A percentile compares a stretch with the other conserved stretches of the same genome.
Conservation (phyloP, 2,797 vertebrate genomes). For the Labroides dimidiatus region DNA sequence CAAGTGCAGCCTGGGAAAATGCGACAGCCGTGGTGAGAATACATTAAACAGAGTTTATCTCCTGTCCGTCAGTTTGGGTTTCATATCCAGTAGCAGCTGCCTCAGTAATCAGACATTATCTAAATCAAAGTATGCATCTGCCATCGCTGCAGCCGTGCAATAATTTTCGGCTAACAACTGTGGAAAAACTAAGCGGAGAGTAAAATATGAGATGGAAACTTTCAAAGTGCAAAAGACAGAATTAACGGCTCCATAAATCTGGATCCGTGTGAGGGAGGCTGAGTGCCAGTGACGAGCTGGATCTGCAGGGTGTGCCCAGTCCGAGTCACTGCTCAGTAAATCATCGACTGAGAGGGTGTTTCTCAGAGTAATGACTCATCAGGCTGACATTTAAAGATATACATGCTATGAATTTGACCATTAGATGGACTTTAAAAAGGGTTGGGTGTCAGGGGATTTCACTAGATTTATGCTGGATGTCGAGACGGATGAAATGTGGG, state of each 20-base stretch:
- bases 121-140: conserved; percentile 25
- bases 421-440: conserved; percentile 11
- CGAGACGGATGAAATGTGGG: conserved; percentile 30
- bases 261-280: conserved; percentile 41
- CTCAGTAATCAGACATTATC: conserved; percentile 11
- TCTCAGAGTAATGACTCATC: conserved; percentile 57
- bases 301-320: conserved; percentile 64
- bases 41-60: background rate
- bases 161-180: conserved; percentile 48
- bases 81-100: conserved; percentile 24
- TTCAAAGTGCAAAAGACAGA: conserved; percentile 35
- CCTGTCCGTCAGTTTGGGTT: conserved; percentile 13
- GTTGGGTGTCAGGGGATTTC: conserved; percentile 13
- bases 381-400: conserved; percentile 35
- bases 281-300: conserved; percentile 41
- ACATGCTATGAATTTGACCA: conserved; percentile 32
- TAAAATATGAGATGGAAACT: conserved; percentile 41
- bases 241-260: conserved; percentile 56
- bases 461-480: conserved; percentile 22
- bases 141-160: conserved; percentile 10
- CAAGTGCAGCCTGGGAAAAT: conserved; percentile 93
- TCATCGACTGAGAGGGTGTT: conserved; percentile 52
- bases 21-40: conserved; percentile 93
- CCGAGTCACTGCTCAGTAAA: conserved; percentile 57
- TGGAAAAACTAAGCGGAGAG: conserved; percentile 40